Conservation (phyloP, 1,140 invertebrate genomes). For the Protaetia brevitarsis region DNA sequence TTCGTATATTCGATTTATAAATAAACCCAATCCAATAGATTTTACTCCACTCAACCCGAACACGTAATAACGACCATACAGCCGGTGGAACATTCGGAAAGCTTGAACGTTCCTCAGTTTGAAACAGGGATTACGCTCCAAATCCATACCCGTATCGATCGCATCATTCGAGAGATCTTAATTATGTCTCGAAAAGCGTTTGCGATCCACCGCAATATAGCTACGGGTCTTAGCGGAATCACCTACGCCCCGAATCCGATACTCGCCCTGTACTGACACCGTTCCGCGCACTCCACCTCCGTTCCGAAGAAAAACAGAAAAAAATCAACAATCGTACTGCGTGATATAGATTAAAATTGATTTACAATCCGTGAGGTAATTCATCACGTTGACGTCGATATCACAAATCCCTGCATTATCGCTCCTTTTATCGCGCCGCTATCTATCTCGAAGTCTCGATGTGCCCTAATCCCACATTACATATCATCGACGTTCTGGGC, state of each 20-base stretch:
- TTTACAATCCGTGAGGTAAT: constrained; percentile 47
- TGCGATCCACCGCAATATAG: neutral
- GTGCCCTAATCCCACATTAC: constrained; percentile 37
- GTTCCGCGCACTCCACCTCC: neutral
- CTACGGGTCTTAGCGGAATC: neutral
- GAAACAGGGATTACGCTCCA: constrained; percentile 1
- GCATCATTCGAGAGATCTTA: constrained; percentile 20
- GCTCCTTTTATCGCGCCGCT: constrained; percentile 42
- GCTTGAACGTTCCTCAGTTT: neutral
- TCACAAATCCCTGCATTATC: constrained; percentile 46
- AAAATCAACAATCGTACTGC: constrained; percentile 16
- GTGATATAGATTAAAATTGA: constrained; percentile 43
- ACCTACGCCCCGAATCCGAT: neutral
- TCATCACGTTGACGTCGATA: constrained; percentile 46
- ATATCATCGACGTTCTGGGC: constrained; percentile 23
- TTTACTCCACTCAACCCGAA: no score
- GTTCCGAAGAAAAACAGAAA: constrained; percentile 13
- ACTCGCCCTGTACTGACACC: neutral
- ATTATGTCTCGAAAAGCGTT: constrained; percentile 20
- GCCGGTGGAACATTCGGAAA: no score
- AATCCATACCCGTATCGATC: constrained; percentile 11
- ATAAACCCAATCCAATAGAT: no score
- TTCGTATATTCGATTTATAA: no score
- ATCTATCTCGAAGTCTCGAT: constrained; percentile 40
- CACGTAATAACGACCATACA: no score